These are phyloP conservation scores for Parnassius smintheus DNA, from an alignment of 2,888 invertebrate species.

Conservation along the genomic window DNA sequence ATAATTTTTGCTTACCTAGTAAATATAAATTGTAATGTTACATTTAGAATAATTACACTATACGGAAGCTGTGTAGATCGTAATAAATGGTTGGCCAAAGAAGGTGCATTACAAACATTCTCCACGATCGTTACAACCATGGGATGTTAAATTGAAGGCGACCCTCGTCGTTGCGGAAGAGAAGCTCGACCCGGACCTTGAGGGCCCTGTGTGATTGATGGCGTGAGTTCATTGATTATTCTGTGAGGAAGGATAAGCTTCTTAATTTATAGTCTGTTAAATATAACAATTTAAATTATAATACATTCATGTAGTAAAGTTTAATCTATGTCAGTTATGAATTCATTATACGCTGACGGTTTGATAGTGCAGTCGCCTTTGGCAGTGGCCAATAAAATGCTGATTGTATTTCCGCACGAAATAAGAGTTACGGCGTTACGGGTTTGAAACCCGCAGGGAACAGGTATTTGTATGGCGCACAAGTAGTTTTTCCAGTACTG, in stretches of 20 bases:
- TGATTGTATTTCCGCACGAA: too few relatives aligned
- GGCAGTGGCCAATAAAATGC: too few relatives aligned
- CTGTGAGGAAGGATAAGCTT: conserved; percentile 7
- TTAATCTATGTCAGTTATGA: too few relatives aligned
- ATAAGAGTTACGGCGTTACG: too few relatives aligned
- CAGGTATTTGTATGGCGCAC: too few relatives aligned
- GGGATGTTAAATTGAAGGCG: conserved; percentile 8
- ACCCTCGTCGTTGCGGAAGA: conserved; percentile 18
- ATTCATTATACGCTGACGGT: too few relatives aligned
- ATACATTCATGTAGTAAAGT: too few relatives aligned
- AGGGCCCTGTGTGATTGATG: conserved; percentile 15
- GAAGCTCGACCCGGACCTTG: conserved; percentile 10
- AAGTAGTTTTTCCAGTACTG: too few relatives aligned
- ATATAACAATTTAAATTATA: not conserved
- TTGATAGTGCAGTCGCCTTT: too few relatives aligned
- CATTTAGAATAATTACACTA: not conserved
- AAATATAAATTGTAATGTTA: not conserved
- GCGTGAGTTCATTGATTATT: conserved; percentile 16
- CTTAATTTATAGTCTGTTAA: conserved; percentile 8
- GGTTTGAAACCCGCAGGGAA: too few relatives aligned
- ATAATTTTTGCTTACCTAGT: too few relatives aligned
- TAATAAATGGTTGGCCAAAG: conserved; percentile 1
- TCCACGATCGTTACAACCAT: conserved; percentile 9
- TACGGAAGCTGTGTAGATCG: conserved; percentile 12
- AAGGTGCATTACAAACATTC: conserved; percentile 8